Percentiles rank a stretch among this genome's conserved stretches.
These are phyloP conservation scores for Pseudopleuronectes americanus DNA, from an alignment of 2,797 vertebrate species.

Conservation along the genomic window DNA sequence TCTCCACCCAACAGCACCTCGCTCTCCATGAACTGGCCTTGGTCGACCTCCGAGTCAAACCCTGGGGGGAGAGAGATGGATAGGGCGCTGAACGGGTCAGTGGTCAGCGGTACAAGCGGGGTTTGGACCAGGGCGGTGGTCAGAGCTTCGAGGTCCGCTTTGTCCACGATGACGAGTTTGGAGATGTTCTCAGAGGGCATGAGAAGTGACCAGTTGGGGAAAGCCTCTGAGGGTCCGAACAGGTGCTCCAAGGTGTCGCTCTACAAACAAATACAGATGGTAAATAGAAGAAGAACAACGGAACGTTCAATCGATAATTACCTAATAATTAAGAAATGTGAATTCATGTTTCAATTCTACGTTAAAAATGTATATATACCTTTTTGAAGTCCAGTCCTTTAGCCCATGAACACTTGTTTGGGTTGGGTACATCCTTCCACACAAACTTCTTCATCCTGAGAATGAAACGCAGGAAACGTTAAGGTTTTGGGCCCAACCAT, in stretches of 20 bases:
- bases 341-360: too few species aligned
- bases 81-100: slow-evolving; percentile 18
- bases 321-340: too few species aligned
- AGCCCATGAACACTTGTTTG: slow-evolving; percentile 96
- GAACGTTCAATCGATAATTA: too few species aligned
- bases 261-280: slow-evolving; percentile 66
- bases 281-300: too few species aligned
- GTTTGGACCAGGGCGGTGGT: slow-evolving; percentile 61
- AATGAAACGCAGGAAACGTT: slow-evolving; percentile 39
- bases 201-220: slow-evolving; percentile 86
- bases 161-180: slow-evolving; percentile 85
- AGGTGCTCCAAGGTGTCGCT: slow-evolving; percentile 88
- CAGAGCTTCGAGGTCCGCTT: slow-evolving; percentile 55
- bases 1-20: slow-evolving; percentile 46
- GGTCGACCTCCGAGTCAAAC: slow-evolving; percentile 18
- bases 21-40: slow-evolving; percentile 30
- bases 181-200: slow-evolving; percentile 88
- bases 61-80: slow-evolving; percentile 16
- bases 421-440: slow-evolving; percentile 96
- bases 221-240: slow-evolving; percentile 83
- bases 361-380: slow-evolving; percentile 74
- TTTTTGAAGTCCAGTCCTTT: slow-evolving; percentile 92
- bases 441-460: slow-evolving; percentile 92
- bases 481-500: neutral
- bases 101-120: slow-evolving; percentile 27